Evolutionary conservation across 2,888 invertebrate genomes (phyloP).

Genomic region (Papilio demoleus): DNA sequence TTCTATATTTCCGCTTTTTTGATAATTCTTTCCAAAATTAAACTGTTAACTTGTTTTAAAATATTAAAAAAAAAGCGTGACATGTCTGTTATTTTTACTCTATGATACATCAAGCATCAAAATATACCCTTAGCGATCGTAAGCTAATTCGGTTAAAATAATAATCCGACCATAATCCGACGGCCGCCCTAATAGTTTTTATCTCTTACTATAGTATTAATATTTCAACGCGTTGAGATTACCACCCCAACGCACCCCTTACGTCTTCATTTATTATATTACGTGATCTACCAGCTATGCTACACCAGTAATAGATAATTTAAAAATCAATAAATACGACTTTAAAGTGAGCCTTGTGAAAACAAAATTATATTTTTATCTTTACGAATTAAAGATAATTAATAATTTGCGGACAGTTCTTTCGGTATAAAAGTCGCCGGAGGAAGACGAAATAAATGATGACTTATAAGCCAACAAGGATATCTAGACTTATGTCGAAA

Average conservation of each 20-base stretch:
- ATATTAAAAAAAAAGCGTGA: neutral
- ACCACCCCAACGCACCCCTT: conserved; percentile 47
- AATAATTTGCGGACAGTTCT: no score
- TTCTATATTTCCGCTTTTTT: no score
- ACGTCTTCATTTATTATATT: conserved; percentile 46
- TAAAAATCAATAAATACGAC: neutral
- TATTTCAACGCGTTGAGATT: conserved; percentile 67
- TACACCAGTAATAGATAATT: neutral
- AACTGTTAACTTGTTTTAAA: neutral
- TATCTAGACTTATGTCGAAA: no score
- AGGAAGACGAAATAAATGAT: no score
- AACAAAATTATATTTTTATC: no score
- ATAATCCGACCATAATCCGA: conserved; percentile 79
- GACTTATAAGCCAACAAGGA: no score
- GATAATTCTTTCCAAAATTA: no score
- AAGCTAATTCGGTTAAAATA: conserved; percentile 83
- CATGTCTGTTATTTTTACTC: conserved; percentile 51
- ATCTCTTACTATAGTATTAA: conserved; percentile 75
- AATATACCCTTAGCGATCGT: conserved; percentile 70
- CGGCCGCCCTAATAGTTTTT: conserved; percentile 78
- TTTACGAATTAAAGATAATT: no score
- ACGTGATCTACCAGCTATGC: conserved; percentile 7
- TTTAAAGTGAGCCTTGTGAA: neutral
- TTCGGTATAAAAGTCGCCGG: no score
- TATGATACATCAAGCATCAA: conserved; percentile 54